Evolutionary conservation across 2,888 invertebrate genomes (phyloP), one percentile per base, ranked within the genome.

Genomic region (Eulithis testata): DNA sequence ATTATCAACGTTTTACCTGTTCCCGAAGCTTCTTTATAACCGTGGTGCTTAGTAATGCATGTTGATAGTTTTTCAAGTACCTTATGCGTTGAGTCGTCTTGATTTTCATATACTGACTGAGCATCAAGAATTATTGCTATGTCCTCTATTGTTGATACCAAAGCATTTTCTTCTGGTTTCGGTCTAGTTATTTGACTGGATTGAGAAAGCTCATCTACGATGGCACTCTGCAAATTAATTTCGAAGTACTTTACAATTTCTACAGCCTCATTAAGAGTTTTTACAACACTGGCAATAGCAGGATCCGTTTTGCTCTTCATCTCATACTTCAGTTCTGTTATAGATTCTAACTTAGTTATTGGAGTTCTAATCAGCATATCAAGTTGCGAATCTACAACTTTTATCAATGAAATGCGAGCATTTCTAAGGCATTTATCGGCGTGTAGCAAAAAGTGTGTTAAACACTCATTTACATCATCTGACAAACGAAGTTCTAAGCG

Each of bases 1-100:
- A 90, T 62, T 43, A 92, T 87, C 14, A 91, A 76, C 1, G 74
- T 79, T 73, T 88, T 88, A 3, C 87, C 87, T 21, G 79, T 78
- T 8, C 86, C 85, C 8, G 69, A 73, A 1, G 87, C 85, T 67
- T 85, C 81, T 78, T 84, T 87, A 62, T 81, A 87, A 52, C 86
- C 82, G 63, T 84, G 74, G 73, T 90, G 85, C 70, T 84, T 85
- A 44, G 79, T 75, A 56, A 90, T 74, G 68, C 86, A 86, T 11
- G 14, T 58, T 31, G 75, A 70, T 47, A 89, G 45, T 59, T 81
- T 81, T 31, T 77, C 68, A 11, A 88, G 60, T 21, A 82, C 63
- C 59, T 72, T 78, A 47, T 74, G 63, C 9, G 79, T 37, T 3
- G 70, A 44, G 45, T 76, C 59, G 62, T 76, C 77, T 12, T 67